Conservation (phyloP, 1,140 invertebrate species). For the Heliconius congener region DNA sequence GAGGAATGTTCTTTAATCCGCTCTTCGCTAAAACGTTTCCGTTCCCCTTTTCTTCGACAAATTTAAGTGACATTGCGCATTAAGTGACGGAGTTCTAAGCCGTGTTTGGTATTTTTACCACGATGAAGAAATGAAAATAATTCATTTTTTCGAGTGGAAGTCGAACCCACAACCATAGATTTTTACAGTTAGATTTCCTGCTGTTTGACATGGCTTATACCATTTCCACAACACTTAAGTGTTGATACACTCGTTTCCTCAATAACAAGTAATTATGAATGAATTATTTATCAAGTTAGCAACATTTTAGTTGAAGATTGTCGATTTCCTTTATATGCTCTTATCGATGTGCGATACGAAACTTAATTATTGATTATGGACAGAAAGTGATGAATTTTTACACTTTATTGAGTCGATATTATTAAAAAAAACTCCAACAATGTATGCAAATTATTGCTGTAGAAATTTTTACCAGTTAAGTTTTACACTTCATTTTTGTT, state of each 20-base stretch:
- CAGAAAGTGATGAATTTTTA: slow-evolving; percentile 3
- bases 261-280: slow-evolving; percentile 39
- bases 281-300: slow-evolving; percentile 47
- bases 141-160: too few species aligned
- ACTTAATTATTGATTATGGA: slow-evolving; percentile 12
- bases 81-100: too few species aligned
- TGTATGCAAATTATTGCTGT: background rate
- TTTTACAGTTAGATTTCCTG: too few species aligned
- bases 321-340: slow-evolving; percentile 1
- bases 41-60: too few species aligned
- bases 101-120: too few species aligned
- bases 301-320: slow-evolving; percentile 35
- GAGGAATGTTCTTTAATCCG: too few species aligned
- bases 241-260: background rate
- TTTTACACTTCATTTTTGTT: background rate
- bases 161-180: too few species aligned
- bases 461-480: background rate
- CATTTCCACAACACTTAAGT: background rate
- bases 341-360: slow-evolving; percentile 1
- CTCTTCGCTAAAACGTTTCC: too few species aligned
- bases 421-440: background rate
- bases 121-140: too few species aligned
- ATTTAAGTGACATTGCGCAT: too few species aligned
- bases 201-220: background rate
- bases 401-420: background rate